Conservation (phyloP, 2,797 vertebrate species). For the Gila robusta region DNA sequence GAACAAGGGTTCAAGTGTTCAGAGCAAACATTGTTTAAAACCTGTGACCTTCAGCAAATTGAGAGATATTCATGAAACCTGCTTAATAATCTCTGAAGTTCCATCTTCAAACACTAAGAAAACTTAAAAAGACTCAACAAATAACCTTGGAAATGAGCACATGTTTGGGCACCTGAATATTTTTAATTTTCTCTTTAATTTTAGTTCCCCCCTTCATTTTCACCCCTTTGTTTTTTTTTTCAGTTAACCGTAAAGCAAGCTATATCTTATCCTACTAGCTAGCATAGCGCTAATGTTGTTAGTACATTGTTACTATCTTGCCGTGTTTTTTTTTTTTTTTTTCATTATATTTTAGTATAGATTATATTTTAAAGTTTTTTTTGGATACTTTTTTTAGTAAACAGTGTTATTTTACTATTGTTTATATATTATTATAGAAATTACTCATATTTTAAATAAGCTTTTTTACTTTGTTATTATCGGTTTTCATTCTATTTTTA, state of each 20-base stretch:
- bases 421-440: background rate
- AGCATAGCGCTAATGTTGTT: background rate
- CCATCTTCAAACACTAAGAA: constrained; percentile 49
- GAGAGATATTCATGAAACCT: constrained; percentile 43
- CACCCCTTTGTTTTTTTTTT: background rate
- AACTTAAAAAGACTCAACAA: constrained; percentile 64
- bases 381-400: background rate
- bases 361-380: background rate
- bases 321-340: background rate
- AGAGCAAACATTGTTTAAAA: constrained; percentile 58
- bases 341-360: background rate
- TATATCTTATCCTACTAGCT: background rate
- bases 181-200: background rate
- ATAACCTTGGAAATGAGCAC: constrained; percentile 73
- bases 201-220: background rate
- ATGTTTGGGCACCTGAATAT: background rate
- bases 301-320: background rate
- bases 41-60: constrained; percentile 67
- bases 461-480: too few relatives aligned
- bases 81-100: constrained; percentile 55
- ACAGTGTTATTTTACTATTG: too few relatives aligned
- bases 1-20: constrained; percentile 48
- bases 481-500: too few relatives aligned
- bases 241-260: background rate
- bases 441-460: too few relatives aligned